Base-by-base conservation (phyloP, 2,888 invertebrate genomes). In the Tetranychus piercei region DNA sequence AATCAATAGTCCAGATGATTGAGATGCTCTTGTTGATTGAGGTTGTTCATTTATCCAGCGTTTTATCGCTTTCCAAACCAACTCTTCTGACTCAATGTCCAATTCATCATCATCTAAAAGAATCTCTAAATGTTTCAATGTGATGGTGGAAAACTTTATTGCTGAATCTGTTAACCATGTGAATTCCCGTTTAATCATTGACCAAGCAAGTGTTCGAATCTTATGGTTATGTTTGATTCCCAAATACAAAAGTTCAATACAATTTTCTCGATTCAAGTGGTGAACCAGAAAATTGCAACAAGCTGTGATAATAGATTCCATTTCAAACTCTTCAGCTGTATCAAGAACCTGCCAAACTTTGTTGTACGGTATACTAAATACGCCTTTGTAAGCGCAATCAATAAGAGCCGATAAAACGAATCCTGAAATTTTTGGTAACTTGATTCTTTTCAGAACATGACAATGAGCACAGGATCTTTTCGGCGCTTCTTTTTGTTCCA, bases 251-350 rank as follows among this genome's bases (percentile, higher is more conserved):
- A 71, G 22, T 44, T 74, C 6, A 8, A 76, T 44, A 66, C 76
- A 76, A 71, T 76, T 76, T n/a, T 74, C 72, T 34, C 20, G 64
- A 76, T 73, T 65, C 43, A 76, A 34, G 15, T 72, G n/a, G 11
- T 72, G n/a, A 20, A 72, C 23, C n/a, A 76, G 55, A 74, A n/a
- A 76, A 71, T 73, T 75, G 44, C 74, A 75, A 73, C 76, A 75
- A 4, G 71, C 55, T 9, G 34, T 23, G 23, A 76, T 55, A 6
- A 76, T 67, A 18, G 73, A 73, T 34, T 22, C 43, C 69, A 76
- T 67, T 44, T 73, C 20, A 74, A 45, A 76, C 8, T 64, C 9
- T 67, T 75, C 74, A n/a, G 76, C 74, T 3, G 70, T 23, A 55
- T 1, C 34, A 6, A 76, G 64, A 18, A 76, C 20, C 34, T 20